phyloP scores from a whole-genome alignment of 2,888 invertebrate species.

The Seira musarum region DNA sequence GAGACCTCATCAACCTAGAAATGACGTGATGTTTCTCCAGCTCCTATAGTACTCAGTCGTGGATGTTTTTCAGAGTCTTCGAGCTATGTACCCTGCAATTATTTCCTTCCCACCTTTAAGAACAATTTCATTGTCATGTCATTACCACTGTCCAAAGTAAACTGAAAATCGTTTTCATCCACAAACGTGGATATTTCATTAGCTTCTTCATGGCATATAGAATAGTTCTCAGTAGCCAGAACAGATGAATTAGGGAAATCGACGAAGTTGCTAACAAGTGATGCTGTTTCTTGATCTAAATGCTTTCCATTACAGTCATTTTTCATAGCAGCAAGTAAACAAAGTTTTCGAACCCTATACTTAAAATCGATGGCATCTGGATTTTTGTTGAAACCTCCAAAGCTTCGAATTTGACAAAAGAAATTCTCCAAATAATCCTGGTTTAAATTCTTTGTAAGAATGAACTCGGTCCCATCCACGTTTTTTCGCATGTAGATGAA shows the following conservation, averaged over 20 bases:
- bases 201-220: no score
- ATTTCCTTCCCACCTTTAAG: conserved; percentile 5
- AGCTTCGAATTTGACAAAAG: conserved; percentile 4
- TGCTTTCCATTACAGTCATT: no score
- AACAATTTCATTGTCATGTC: no score
- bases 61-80: neutral
- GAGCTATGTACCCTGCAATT: conserved; percentile 24
- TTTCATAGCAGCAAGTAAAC: neutral
- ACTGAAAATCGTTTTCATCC: no score
- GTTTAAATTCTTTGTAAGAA: neutral
- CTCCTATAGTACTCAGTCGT: neutral
- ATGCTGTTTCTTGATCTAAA: no score
- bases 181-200: no score
- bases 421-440: conserved; percentile 30
- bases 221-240: neutral
- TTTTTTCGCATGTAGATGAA: neutral
- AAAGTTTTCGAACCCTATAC: neutral
- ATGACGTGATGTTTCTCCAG: neutral
- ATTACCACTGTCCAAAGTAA: neutral
- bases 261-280: no score
- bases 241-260: neutral
- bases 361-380: conserved; percentile 17
- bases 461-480: neutral
- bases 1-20: neutral
- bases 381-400: neutral